Percentiles rank a stretch among this genome's conserved stretches.
These are phyloP conservation scores for Parascotia fuliginaria DNA, from an alignment of 2,888 invertebrate species.

Conservation along the genomic window DNA sequence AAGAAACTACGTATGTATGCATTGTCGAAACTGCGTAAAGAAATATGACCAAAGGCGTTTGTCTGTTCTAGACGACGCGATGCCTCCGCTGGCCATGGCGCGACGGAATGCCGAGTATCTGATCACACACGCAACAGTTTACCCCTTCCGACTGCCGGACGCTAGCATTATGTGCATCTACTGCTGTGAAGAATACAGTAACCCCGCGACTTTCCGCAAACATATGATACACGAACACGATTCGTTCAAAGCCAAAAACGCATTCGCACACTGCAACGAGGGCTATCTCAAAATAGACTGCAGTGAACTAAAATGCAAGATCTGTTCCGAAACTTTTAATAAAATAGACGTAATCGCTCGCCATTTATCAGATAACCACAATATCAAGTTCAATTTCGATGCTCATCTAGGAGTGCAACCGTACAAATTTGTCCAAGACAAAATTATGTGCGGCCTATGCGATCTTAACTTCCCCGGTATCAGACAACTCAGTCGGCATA, in stretches of 20 bases:
- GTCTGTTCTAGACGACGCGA: conserved; percentile 66
- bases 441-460: conserved; percentile 65
- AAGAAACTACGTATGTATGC: no score
- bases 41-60: conserved; percentile 59
- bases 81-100: conserved; percentile 60
- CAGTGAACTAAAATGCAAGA: conserved; percentile 65
- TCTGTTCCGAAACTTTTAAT: conserved; percentile 54
- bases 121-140: conserved; percentile 66
- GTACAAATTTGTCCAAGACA: conserved; percentile 64
- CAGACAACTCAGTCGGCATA: conserved; percentile 69
- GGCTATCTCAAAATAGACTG: conserved; percentile 71
- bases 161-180: conserved; percentile 67
- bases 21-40: background rate
- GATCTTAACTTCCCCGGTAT: conserved; percentile 58
- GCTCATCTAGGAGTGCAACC: conserved; percentile 69
- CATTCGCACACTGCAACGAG: conserved; percentile 67
- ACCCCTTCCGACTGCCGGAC: conserved; percentile 70
- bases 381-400: conserved; percentile 50
- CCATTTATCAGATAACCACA: conserved; percentile 61
- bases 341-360: conserved; percentile 58
- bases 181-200: conserved; percentile 56
- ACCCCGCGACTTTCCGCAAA: conserved; percentile 54
- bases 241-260: conserved; percentile 56
- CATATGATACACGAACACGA: conserved; percentile 64
- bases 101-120: conserved; percentile 68